A percentile compares a stretch with the other conserved stretches of the same genome.
phyloP scores from a whole-genome alignment of 2,888 invertebrate genomes.

The Himalopsyche tibetana region DNA sequence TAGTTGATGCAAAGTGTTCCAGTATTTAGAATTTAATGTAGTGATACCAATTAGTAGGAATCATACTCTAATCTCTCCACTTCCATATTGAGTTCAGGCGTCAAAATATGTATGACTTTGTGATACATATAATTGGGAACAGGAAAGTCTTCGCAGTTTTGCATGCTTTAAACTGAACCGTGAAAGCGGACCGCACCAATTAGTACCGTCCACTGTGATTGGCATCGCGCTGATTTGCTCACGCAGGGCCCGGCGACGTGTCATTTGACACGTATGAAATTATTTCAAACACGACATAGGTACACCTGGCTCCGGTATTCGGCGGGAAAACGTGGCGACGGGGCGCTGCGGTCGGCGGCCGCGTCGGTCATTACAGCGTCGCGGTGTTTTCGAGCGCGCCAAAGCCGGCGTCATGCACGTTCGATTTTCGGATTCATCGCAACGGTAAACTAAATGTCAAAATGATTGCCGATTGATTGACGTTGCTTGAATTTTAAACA shows the following conservation, averaged over 20 bases:
- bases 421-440: not conserved
- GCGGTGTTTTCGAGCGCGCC: not conserved
- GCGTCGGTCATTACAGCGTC: slow-evolving; percentile 18
- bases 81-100: too few relatives aligned
- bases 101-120: not conserved
- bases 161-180: not conserved
- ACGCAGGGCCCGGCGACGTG: slow-evolving; percentile 1
- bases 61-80: too few relatives aligned
- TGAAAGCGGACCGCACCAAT: slow-evolving; percentile 22
- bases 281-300: slow-evolving; percentile 53
- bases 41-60: too few relatives aligned
- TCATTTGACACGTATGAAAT: slow-evolving; percentile 22
- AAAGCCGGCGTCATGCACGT: slow-evolving; percentile 8
- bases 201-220: not conserved
- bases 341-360: slow-evolving; percentile 33
- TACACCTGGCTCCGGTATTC: slow-evolving; percentile 42
- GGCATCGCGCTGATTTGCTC: not conserved
- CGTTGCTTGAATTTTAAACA: not conserved
- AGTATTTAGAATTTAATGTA: too few relatives aligned
- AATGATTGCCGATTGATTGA: slow-evolving; percentile 8
- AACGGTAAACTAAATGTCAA: slow-evolving; percentile 20
- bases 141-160: not conserved
- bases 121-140: not conserved
- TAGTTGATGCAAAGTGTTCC: too few relatives aligned
- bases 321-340: slow-evolving; percentile 45